Conservation (phyloP, 30 jellyfish, hydroid and myxozoan genomes). For the Clytia hemisphaerica region DNA sequence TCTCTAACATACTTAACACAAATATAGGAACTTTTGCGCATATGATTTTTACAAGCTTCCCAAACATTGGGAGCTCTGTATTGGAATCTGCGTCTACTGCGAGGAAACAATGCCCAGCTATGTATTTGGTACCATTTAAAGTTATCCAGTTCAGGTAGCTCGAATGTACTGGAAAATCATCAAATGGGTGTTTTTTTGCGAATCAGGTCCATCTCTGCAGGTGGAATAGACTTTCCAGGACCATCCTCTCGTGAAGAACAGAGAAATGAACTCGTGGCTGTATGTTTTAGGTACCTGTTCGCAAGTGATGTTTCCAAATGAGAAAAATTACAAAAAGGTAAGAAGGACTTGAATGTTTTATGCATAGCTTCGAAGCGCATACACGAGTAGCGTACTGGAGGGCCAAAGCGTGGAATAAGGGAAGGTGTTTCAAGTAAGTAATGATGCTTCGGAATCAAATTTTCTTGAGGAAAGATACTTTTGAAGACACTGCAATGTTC, state of each 20-base stretch:
- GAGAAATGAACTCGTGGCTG: no score
- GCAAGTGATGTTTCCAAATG: no score
- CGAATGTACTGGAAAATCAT: background rate
- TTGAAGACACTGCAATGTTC: background rate
- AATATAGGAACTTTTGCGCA: background rate
- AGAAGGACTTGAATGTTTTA: background rate
- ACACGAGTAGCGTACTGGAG: conserved; percentile 8
- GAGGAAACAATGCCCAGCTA: no score
- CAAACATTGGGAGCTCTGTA: conserved; percentile 5
- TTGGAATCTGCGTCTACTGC: background rate
- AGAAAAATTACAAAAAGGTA: no score
- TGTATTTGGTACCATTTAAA: conserved; percentile 6
- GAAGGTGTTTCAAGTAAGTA: conserved; percentile 16
- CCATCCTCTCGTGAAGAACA: no score
- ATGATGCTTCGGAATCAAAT: conserved; percentile 17
- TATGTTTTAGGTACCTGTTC: no score
- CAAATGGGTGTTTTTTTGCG: background rate
- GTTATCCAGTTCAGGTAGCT: conserved; percentile 11
- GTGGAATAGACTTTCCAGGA: no score
- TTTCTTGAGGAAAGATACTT: background rate
- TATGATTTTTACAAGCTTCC: background rate
- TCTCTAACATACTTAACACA: no score
- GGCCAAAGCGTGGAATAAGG: background rate
- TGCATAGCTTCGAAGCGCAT: conserved; percentile 4
- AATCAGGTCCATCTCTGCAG: no score